Conservation (phyloP, 2,888 invertebrate genomes). For the Dilophus febrilis region DNA sequence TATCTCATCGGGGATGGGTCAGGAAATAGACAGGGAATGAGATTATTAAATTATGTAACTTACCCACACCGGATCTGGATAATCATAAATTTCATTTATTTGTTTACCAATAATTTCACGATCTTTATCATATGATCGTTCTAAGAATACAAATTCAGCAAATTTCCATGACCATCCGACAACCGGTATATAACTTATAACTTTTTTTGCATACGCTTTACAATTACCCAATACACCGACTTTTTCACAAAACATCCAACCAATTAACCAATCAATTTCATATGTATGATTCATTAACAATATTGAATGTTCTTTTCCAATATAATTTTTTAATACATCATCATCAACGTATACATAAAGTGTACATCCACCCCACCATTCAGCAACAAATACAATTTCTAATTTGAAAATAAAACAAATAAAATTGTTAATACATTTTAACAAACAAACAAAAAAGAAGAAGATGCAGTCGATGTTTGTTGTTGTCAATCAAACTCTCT, state of each 20-base stretch:
- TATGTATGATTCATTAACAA: conserved; percentile 89
- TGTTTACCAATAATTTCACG: conserved; percentile 63
- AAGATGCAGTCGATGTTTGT: too few species aligned
- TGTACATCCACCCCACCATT: conserved; percentile 81
- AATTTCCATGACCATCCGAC: conserved; percentile 96
- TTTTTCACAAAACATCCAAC: conserved; percentile 79
- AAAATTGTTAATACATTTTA: too few species aligned
- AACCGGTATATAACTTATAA: conserved; percentile 75
- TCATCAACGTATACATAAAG: conserved; percentile 59
- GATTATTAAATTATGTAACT: too few species aligned
- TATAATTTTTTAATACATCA: conserved; percentile 58
- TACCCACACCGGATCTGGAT: conserved; percentile 84
- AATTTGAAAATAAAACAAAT: conserved; percentile 19
- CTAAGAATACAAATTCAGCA: conserved; percentile 85
- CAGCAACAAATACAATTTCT: conserved; percentile 83
- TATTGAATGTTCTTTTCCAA: conserved; percentile 77
- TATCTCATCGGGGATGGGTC: too few species aligned
- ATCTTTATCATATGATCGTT: conserved; percentile 82
- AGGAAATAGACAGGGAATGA: too few species aligned
- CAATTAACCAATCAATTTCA: conserved; percentile 91
- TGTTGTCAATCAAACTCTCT: too few species aligned
- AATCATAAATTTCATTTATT: conserved; percentile 64
- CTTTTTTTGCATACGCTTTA: conserved; percentile 89
- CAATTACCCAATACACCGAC: conserved; percentile 74
- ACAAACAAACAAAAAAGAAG: too few species aligned